Conservation (phyloP, 2,888 invertebrate genomes). For the Dicyrtoma fusca region DNA sequence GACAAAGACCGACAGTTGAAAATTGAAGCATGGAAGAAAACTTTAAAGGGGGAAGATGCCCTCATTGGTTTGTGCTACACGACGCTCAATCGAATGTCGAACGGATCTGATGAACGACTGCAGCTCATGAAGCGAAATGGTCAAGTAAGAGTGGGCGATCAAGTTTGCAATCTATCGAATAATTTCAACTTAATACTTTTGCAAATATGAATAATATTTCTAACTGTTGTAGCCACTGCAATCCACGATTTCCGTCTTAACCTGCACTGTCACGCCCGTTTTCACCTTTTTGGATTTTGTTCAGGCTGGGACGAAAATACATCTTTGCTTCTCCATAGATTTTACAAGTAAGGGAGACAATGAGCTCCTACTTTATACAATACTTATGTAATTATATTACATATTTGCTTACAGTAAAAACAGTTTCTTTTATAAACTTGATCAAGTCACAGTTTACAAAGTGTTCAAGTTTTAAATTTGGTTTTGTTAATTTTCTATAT, state of each 20-base stretch:
- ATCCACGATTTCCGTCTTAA: slow-evolving; percentile 42
- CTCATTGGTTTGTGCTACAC: slow-evolving; percentile 62
- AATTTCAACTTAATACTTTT: no score
- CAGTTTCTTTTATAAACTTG: no score
- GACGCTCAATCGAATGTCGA: slow-evolving; percentile 61
- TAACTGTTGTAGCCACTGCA: neutral
- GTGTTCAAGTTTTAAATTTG: neutral
- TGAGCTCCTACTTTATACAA: neutral
- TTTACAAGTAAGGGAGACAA: slow-evolving; percentile 60
- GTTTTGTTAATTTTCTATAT: neutral
- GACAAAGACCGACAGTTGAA: slow-evolving; percentile 64
- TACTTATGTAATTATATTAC: no score
- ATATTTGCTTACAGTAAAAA: no score
- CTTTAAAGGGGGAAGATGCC: slow-evolving; percentile 60
- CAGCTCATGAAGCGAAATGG: slow-evolving; percentile 22
- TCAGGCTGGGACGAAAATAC: slow-evolving; percentile 63
- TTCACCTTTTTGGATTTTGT: slow-evolving; percentile 66
- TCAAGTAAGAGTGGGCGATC: neutral
- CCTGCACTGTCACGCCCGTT: slow-evolving; percentile 53
- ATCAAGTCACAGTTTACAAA: neutral
- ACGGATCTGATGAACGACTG: slow-evolving; percentile 47
- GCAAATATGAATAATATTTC: no score
- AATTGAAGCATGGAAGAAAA: slow-evolving; percentile 62
- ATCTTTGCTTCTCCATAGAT: slow-evolving; percentile 62
- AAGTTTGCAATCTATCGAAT: no score